Conservation (phyloP, 2,113 vertebrate genomes). For the Crotophaga sulcirostris region DNA sequence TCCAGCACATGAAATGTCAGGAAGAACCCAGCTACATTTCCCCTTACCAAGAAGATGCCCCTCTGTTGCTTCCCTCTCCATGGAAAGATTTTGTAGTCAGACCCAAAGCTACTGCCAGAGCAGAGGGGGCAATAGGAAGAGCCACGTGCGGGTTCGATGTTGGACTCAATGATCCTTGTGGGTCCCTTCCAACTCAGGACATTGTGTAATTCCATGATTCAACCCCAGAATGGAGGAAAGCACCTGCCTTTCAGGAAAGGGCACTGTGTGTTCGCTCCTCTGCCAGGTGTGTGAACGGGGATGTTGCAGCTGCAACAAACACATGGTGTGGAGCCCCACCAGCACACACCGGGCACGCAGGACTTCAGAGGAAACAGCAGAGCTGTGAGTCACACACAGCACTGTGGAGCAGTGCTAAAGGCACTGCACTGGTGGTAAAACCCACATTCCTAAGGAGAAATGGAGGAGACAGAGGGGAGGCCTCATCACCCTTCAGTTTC, state of each 20-base stretch:
- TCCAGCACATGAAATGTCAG: not conserved
- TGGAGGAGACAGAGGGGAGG: not conserved
- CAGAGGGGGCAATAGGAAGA: not conserved
- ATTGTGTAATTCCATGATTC: too few species aligned
- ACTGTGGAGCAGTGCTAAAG: accelerated
- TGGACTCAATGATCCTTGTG: too few species aligned
- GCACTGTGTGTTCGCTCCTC: accelerated
- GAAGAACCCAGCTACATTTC: not conserved
- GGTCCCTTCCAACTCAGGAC: too few species aligned
- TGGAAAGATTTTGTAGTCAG: not conserved
- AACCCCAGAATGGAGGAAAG: not conserved
- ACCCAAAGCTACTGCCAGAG: not conserved
- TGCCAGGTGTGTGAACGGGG: not conserved
- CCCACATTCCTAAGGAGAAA: not conserved
- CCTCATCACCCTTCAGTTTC: too few species aligned
- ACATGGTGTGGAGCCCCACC: not conserved
- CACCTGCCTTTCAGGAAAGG: not conserved
- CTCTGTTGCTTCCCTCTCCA: not conserved
- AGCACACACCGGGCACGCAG: not conserved
- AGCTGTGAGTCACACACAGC: not conserved
- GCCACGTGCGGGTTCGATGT: not conserved
- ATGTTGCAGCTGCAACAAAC: not conserved
- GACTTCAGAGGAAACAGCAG: accelerated
- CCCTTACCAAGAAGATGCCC: not conserved
- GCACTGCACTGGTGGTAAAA: not conserved